These are phyloP conservation scores for Planiliza haematocheilus DNA, from an alignment of 2,113 vertebrate species.

Conservation along the genomic window DNA sequence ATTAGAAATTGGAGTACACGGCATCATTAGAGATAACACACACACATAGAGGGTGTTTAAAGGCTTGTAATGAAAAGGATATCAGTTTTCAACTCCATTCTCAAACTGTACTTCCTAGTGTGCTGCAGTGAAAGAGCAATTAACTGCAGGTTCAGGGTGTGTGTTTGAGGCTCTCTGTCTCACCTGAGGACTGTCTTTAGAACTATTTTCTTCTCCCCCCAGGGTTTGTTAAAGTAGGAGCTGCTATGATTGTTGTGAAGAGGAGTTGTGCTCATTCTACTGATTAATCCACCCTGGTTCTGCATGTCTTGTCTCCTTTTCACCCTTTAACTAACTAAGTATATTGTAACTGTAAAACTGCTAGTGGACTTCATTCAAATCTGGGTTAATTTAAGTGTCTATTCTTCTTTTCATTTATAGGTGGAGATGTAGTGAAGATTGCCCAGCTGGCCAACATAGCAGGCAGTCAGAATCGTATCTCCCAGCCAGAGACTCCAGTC, in stretches of 20 bases:
- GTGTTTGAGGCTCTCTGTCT: slow-evolving; percentile 63
- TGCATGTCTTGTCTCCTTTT: slow-evolving; percentile 84
- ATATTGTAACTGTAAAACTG: slow-evolving; percentile 12
- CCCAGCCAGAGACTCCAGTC: slow-evolving; percentile 92
- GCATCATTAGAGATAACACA: too few relatives aligned
- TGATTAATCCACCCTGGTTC: slow-evolving; percentile 82
- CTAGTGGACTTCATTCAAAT: background rate
- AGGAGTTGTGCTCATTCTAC: slow-evolving; percentile 57
- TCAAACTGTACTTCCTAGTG: background rate
- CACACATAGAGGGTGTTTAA: too few relatives aligned
- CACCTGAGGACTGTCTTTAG: slow-evolving; percentile 47
- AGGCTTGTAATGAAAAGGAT: too few relatives aligned
- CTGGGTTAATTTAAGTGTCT: slow-evolving; percentile 16
- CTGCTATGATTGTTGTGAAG: slow-evolving; percentile 58
- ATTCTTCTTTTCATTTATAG: slow-evolving; percentile 74
- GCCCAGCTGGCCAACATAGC: slow-evolving; percentile 89
- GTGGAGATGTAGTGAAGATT: slow-evolving; percentile 92
- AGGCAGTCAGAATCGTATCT: slow-evolving; percentile 87
- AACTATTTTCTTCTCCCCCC: slow-evolving; percentile 48
- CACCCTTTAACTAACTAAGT: slow-evolving; percentile 85
- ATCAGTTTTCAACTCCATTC: background rate
- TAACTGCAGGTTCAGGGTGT: too few relatives aligned
- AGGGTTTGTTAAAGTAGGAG: slow-evolving; percentile 52
- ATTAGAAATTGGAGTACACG: background rate
- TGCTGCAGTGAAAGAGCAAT: too few relatives aligned